These are phyloP conservation scores for Enteromius paludinosus DNA, from an alignment of 2,797 vertebrate species.

Conservation along the genomic window DNA sequence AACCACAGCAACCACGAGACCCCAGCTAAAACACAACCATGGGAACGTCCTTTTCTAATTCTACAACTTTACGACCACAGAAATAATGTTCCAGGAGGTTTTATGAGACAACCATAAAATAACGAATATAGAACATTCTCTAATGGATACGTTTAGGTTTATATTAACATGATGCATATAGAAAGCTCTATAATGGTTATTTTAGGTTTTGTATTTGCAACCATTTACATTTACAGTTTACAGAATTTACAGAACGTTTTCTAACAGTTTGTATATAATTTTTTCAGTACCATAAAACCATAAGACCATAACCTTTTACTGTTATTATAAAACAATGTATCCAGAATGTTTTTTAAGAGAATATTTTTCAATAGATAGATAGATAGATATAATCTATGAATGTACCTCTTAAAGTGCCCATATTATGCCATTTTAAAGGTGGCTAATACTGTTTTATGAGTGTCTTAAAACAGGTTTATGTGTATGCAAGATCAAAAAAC, in stretches of 20 bases:
- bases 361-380: background rate
- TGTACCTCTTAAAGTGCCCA: too few relatives aligned
- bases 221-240: background rate
- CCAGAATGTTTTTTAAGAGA: background rate
- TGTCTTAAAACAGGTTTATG: too few relatives aligned
- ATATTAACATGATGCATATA: background rate
- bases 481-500: too few relatives aligned
- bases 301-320: background rate
- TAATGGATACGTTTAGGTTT: too few relatives aligned
- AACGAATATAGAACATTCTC: background rate
- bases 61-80: background rate
- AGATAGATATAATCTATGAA: too few relatives aligned
- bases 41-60: background rate
- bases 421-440: too few relatives aligned
- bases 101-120: background rate
- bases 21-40: background rate
- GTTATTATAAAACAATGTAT: background rate
- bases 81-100: background rate
- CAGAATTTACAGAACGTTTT: background rate
- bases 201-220: background rate
- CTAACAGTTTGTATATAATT: background rate
- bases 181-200: background rate
- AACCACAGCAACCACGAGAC: background rate
- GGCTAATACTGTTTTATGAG: too few relatives aligned
- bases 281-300: background rate